Evolutionary conservation across 92 coral and sea anemone genomes (phyloP), one percentile per base, ranked within the genome.

Genomic region (Zoanthus gigantus): DNA sequence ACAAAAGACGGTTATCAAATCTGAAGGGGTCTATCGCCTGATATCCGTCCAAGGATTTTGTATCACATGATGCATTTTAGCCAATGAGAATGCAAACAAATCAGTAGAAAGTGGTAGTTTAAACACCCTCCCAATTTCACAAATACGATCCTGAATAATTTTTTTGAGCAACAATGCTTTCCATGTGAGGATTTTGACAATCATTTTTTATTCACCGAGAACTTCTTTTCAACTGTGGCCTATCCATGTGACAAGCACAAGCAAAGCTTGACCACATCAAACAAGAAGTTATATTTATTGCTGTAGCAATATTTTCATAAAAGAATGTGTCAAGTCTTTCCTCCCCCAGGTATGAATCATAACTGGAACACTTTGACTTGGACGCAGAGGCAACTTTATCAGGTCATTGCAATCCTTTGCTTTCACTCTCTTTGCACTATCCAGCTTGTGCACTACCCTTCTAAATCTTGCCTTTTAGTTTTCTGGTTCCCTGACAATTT

Each of bases 401-500:
- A 72, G 76, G 76, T 42, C 53, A 72, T 72, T 17, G 29, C 48
- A 71, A 71, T 71, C 78, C 78, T 74, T 74, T 74, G 78, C 57
- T 74, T 74, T 74, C 61, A 75, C 63, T 75, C 60, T 75, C 79
- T 75, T 75, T 31, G 37, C 79, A 75, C 48, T 75, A 75, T 75
- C 63, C 79, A 75, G 61, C 63, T 74, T 74, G 60, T 74, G 78
- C 78, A 74, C 37, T 31, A 73, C 77, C 29, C 57, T 44, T 74
- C 29, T 46, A 45, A 74, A 74, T 37, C 58, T 74, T 74, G 78
- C 79, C 79, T 75, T 48, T n/a, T 42, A 75, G 79, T 75, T 42
- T 75, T 48, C 63, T 75, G 79, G 16, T 47, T 46, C 58, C 63
- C 79, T 75, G 79, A 75, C 79, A 75, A 75, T 75, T 75, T 75